Base-by-base conservation (phyloP, 2,888 invertebrate genomes). In the Serrognathus titanus region DNA sequence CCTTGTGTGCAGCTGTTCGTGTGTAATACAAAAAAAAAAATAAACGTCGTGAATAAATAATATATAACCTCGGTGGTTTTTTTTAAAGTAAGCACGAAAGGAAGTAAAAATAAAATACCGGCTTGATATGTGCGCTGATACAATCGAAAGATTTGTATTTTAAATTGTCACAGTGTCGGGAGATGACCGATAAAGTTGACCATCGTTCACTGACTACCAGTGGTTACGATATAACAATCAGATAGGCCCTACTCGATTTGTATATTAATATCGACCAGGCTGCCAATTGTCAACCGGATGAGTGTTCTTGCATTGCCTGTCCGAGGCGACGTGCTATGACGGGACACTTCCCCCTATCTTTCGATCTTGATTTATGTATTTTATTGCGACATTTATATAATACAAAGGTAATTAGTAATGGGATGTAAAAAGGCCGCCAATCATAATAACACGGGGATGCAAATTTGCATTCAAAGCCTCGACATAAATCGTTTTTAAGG, bases 401-500 rank as follows among this genome's bases (percentile, higher is more conserved):
- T 45, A 1, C 6, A 31, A 16, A 2, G 3, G 16, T 16, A 16
- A 16, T 16, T 16, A 16, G 16, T 16, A 16, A 16, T 16, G 16
- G 3, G 16, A 16, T 16, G 16, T 16, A 16, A 31, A 31, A 31
- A 31, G 24, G 24, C 16, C 16, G 16, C 16, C 16, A 16, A 16
- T 16, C 16, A 16, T 16, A 16, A 16, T 16, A 16, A 16, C 16
- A 31, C 24, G 24, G 24, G 65, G 63, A 67, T 67, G 67, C 65
- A 68, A 67, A 70, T 70, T 70, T 66, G 68, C 66, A 69, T 66
- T 63, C 63, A 67, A 69, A 70, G 56, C 63, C 67, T 62, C 61
- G 62, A 63, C 65, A 70, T 69, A 69, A 70, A 70, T 68, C 66
- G 70, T 68, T 65, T 69, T 69, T 69, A 73, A 72, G 73, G 71